A percentile compares a stretch with the other conserved stretches of the same genome.
phyloP scores from a whole-genome alignment of 2,888 invertebrate species.

The Meiosimyza platycephala region DNA sequence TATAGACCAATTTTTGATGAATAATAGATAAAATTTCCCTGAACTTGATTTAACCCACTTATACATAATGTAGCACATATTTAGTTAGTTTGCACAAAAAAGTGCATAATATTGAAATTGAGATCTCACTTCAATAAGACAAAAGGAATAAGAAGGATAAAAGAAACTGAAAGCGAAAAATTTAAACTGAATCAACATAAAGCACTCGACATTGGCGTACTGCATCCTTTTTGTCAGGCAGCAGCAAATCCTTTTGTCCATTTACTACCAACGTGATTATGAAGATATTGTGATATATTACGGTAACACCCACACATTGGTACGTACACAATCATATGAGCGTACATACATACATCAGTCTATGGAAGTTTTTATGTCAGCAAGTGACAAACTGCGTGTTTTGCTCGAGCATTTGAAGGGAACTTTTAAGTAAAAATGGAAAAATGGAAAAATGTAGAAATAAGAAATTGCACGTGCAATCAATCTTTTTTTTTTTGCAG shows the following conservation, averaged over 20 bases:
- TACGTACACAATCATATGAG: constrained; percentile 40
- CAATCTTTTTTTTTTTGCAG: constrained; percentile 19
- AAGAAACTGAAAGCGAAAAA: background rate
- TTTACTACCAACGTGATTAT: constrained; percentile 8
- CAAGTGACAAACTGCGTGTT: constrained; percentile 26
- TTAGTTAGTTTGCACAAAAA: too few relatives aligned
- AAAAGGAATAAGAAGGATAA: background rate
- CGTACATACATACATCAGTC: background rate
- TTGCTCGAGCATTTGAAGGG: constrained; percentile 23
- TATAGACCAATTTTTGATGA: too few relatives aligned
- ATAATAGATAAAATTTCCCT: too few relatives aligned
- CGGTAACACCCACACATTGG: constrained; percentile 49
- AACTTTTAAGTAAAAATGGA: constrained; percentile 18
- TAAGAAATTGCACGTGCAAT: constrained; percentile 22
- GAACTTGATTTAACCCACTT: too few relatives aligned
- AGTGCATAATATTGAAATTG: too few relatives aligned
- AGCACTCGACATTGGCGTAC: constrained; percentile 4
- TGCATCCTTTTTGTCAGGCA: background rate
- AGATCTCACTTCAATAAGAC: background rate
- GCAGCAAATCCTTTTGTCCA: constrained; percentile 10
- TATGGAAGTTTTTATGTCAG: constrained; percentile 15
- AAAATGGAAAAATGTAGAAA: background rate
- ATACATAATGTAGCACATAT: too few relatives aligned
- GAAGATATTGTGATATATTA: constrained; percentile 17
- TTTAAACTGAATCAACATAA: background rate